These are phyloP conservation scores for Macropodus opercularis DNA, from an alignment of 2,797 vertebrate species.

Conservation along the genomic window DNA sequence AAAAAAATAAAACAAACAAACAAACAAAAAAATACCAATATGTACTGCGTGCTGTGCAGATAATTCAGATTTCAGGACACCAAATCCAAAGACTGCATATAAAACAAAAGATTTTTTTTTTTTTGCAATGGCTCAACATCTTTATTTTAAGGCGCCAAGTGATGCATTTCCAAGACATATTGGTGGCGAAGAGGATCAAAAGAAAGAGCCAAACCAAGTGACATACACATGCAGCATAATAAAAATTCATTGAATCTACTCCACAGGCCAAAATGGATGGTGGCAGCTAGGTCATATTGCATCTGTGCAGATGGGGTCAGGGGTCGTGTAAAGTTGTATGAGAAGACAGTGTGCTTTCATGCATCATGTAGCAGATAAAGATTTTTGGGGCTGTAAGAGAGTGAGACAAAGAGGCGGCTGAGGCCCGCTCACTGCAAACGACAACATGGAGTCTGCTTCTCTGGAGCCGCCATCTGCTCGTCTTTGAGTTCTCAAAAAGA, in stretches of 20 bases:
- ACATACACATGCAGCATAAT: conserved; percentile 83
- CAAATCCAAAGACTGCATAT: conserved; percentile 25
- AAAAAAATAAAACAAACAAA: conserved; percentile 8
- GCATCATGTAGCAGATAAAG: conserved; percentile 98
- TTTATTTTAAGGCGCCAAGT: conserved; percentile 22
- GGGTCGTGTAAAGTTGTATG: conserved; percentile 90
- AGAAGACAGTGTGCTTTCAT: conserved; percentile 95
- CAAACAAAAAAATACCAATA: conserved; percentile 52
- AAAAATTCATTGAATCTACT: conserved; percentile 99
- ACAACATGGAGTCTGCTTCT: conserved; percentile 26
- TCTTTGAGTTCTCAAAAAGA: conserved; percentile 19
- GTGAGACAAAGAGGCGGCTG: conserved; percentile 36
- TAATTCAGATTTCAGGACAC: conserved; percentile 26
- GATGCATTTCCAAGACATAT: conserved; percentile 61
- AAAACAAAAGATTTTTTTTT: conserved; percentile 7
- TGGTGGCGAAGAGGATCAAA: conserved; percentile 60
- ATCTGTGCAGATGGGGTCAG: conserved; percentile 88
- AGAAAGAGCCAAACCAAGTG: conserved; percentile 57
- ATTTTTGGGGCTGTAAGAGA: conserved; percentile 70
- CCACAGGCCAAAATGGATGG: conserved; percentile 90
- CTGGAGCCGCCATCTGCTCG: conserved; percentile 33
- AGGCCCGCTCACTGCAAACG: conserved; percentile 27
- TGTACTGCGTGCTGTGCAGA: conserved; percentile 40
- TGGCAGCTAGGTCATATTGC: conserved; percentile 95
- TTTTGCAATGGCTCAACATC: conserved; percentile 25